Conservation (phyloP, 2,797 vertebrate genomes). For the Chelidonichthys spinosus region DNA sequence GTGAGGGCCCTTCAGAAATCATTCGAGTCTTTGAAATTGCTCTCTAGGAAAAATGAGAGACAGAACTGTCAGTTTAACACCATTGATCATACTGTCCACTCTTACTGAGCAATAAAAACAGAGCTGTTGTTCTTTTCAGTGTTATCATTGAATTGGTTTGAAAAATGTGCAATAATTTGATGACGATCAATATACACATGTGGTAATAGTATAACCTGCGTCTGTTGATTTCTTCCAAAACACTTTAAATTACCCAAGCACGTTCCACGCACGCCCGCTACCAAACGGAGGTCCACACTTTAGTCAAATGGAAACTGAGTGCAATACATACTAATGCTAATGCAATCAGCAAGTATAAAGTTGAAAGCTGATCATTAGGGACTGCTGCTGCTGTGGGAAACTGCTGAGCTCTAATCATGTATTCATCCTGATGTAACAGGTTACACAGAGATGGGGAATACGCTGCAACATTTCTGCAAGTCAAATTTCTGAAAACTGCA, state of each 20-base stretch:
- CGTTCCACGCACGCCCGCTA: neutral
- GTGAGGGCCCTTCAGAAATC: conserved; percentile 24
- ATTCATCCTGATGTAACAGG: conserved; percentile 71
- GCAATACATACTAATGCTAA: conserved; percentile 64
- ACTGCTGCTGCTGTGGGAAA: conserved; percentile 46
- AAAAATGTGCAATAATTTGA: neutral
- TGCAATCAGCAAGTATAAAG: conserved; percentile 67
- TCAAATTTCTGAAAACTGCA: conserved; percentile 68
- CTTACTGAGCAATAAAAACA: neutral
- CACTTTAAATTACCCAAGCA: neutral
- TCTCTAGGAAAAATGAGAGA: conserved; percentile 33
- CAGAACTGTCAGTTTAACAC: conserved; percentile 11
- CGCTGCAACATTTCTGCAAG: conserved; percentile 69
- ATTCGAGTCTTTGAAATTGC: conserved; percentile 34
- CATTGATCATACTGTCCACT: neutral
- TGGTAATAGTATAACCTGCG: neutral
- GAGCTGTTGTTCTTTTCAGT: neutral
- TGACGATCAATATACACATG: neutral
- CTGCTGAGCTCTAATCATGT: conserved; percentile 62
- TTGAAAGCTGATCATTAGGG: conserved; percentile 66
- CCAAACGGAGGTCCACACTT: conserved; percentile 38
- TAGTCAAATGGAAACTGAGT: conserved; percentile 51
- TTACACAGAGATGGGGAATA: conserved; percentile 65
- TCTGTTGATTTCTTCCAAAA: neutral
- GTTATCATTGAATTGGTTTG: neutral